Base-by-base conservation (phyloP, 2,888 invertebrate species). In the Noctua comes region DNA sequence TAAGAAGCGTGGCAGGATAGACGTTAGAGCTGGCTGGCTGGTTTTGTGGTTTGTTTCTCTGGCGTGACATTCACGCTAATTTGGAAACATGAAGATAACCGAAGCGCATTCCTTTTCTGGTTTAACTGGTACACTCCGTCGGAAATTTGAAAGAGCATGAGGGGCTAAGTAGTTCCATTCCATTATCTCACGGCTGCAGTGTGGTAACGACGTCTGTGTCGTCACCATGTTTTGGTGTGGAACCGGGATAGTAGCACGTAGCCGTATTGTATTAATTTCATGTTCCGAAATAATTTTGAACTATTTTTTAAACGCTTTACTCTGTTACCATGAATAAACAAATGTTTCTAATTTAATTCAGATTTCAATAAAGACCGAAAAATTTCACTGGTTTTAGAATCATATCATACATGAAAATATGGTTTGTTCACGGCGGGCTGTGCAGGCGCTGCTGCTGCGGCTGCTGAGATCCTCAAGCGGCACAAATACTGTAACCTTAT, bases 151-250 rank as follows among this genome's bases (percentile, higher is more conserved):
- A 89, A 88, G 82, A 89, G 88, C 86, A 88, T 62, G 85, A 82
- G 82, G 77, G 81, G 84, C 77, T 87, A 88, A 90, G 90, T 88
- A 90, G 90, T 88, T 88, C 74, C 80, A 85, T 88, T 88, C 83
- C 87, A 89, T 89, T 90, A 91, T 90, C 87, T 87, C 88, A 85
- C 86, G 86, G 86, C 74, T 85, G 87, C 89, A 87, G 83, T 81
- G 85, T 86, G 85, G 87, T 87, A 83, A 86, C 81, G 84, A 85
- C 78, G 80, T 84, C 70, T 81, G 81, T 87, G 73, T 13, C 66
- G 88, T 65, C 31, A 43, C 86, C 86, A 85, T 86, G 73, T 79
- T 81, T 75, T 72, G 31, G 18, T 57, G 59, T 24, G 16, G 66
- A 24, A 10, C 1, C 27, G 31, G 71, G 80, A 80, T 57, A 71